Evolutionary conservation across 2,797 vertebrate species (phyloP).

Genomic region (Rhinatrema bivittatum): DNA sequence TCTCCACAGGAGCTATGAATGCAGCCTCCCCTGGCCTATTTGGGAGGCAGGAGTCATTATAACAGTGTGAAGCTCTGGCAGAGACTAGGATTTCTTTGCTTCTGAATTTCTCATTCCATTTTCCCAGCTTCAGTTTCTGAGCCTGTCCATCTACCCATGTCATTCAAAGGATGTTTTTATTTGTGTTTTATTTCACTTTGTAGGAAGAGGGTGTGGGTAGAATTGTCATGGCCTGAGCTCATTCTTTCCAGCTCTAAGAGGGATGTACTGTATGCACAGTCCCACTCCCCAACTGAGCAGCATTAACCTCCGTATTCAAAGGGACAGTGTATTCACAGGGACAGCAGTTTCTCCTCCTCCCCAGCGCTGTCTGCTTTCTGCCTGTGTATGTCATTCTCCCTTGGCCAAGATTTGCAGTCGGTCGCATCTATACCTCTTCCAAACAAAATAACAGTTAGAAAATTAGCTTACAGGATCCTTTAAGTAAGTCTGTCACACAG

Average conservation of each 20-base stretch:
- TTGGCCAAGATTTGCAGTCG: neutral
- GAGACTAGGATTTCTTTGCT: too few relatives aligned
- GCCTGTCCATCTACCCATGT: constrained; percentile 25
- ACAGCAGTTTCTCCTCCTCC: neutral
- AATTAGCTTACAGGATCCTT: too few relatives aligned
- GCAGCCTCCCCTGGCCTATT: too few relatives aligned
- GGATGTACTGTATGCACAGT: too few relatives aligned
- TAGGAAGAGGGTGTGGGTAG: constrained; percentile 9
- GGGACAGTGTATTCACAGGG: neutral
- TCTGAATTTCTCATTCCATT: neutral
- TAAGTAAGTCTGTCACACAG: too few relatives aligned
- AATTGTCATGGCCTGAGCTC: neutral
- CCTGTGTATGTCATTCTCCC: too few relatives aligned
- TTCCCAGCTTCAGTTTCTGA: too few relatives aligned
- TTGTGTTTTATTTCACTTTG: constrained; percentile 39
- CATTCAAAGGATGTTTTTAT: constrained; percentile 34
- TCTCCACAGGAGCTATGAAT: too few relatives aligned
- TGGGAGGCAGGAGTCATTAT: too few relatives aligned
- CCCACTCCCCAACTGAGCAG: too few relatives aligned
- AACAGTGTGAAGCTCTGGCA: too few relatives aligned
- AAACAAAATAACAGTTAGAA: constrained; percentile 26
- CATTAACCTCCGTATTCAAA: too few relatives aligned
- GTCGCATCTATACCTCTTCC: constrained; percentile 2
- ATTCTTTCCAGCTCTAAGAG: constrained; percentile 26
- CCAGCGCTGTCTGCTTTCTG: neutral